phyloP scores from a whole-genome alignment of 2,113 vertebrate genomes.

The Apaloderma vittatum region DNA sequence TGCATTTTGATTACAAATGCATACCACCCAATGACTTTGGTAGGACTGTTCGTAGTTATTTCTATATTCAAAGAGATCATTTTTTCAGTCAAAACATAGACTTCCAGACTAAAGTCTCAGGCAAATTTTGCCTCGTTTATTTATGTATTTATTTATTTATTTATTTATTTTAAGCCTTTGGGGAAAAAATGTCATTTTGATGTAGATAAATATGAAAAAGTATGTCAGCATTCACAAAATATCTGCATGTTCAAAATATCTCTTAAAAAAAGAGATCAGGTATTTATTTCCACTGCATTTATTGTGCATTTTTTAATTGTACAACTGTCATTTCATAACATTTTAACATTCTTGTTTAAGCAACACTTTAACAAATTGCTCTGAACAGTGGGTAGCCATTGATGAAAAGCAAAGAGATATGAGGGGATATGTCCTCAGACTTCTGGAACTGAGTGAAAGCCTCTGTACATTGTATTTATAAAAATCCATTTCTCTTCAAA shows the following conservation, averaged over 20 bases:
- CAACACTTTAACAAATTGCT: neutral
- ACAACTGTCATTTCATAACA: neutral
- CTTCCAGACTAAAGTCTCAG: neutral
- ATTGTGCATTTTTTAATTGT: neutral
- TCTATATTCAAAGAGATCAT: neutral
- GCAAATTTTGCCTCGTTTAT: neutral
- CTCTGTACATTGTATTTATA: neutral
- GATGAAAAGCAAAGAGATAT: neutral
- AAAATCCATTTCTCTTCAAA: neutral
- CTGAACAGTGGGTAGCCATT: neutral
- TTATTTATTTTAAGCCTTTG: neutral
- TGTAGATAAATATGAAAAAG: neutral
- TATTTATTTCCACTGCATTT: neutral
- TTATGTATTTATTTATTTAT: too few relatives aligned
- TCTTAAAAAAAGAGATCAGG: neutral
- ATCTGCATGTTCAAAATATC: neutral
- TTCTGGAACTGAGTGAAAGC: neutral
- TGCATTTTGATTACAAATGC: neutral
- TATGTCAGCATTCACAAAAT: neutral
- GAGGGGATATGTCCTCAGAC: neutral
- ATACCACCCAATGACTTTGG: neutral
- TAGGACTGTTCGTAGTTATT: neutral
- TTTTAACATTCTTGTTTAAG: neutral
- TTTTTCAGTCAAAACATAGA: neutral
- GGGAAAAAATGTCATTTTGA: neutral